Evolutionary conservation across 2,797 vertebrate species (phyloP), one percentile per base, ranked within the genome.

Genomic region (Poeciliopsis infans): DNA sequence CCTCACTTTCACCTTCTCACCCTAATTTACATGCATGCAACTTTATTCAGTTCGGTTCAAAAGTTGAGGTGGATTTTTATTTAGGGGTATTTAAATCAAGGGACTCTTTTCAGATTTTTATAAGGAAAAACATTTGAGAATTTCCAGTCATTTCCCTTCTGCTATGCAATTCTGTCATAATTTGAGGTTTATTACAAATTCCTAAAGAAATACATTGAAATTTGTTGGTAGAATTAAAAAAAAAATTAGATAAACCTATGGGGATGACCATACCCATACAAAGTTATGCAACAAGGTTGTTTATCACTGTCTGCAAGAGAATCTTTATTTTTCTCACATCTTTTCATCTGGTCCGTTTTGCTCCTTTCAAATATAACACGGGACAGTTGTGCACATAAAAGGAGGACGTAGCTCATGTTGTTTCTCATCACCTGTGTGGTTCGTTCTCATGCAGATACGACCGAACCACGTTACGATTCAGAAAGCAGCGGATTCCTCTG

Each of bases 1-100:
- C 72, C 45, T 77, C 66, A n/a, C 73, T 71, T 80, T 79, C 70
- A 78, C 76, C 57, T 78, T 36, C 31, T 36, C 33, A 10, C 64
- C 64, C 36, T 39, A 39, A 41, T 4, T 49, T 41, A 43, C 39
- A 41, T 43, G 66, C 6, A 1, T 41, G 11, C 20, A 15, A 23
- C 23, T 69, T 69, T n/a, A 12, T 69, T 25, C 39, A 25, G 2
- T 3, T 53, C 20, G 10, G 23, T 25, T 53, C 51, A 25, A 53
- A 8, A 16, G n/a, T 28, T 43, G 66, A 43, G 25, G 4, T n/a
- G 25, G 25, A 28, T 70, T 43, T 51, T 43, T n/a, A 45, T 43
- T 28, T 13, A 1, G 68, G 23, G 41, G 4, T n/a, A n/a, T n/a
- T 45, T 7, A 23, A 43, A 25, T 31, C 11, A n/a, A n/a, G 5